Conservation (phyloP, 2,113 vertebrate species). For the Oryzias curvinotus region DNA sequence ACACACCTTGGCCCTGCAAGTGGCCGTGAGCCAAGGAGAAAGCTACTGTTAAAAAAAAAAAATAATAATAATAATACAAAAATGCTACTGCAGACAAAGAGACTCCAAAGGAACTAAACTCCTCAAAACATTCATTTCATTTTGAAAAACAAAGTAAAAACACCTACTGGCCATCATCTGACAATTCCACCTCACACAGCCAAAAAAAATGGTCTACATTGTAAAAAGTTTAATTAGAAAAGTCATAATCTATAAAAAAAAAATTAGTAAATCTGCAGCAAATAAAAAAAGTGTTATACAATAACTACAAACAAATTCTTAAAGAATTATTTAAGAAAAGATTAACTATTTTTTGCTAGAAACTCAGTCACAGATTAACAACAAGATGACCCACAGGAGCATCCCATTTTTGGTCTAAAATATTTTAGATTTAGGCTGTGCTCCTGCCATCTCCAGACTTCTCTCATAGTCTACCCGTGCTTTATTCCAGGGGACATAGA, state of each 20-base stretch:
- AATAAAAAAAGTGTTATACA: constrained; percentile 65
- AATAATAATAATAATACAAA: too few relatives aligned
- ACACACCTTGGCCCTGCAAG: constrained; percentile 30
- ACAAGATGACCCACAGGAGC: constrained; percentile 23
- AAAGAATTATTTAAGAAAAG: constrained; percentile 53
- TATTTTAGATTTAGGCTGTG: constrained; percentile 44
- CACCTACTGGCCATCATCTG: constrained; percentile 30
- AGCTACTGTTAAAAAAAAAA: constrained; percentile 4
- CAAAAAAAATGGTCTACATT: constrained; percentile 33
- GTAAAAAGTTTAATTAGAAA: constrained; percentile 50
- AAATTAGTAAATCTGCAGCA: constrained; percentile 41
- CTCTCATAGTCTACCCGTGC: neutral
- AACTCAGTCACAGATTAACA: constrained; percentile 34
- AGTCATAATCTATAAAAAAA: constrained; percentile 35
- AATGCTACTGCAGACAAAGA: neutral
- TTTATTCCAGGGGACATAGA: too few relatives aligned
- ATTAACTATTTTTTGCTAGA: constrained; percentile 21
- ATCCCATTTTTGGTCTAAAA: constrained; percentile 30
- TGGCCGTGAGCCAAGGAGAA: constrained; percentile 32
- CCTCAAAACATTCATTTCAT: constrained; percentile 53
- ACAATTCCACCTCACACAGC: constrained; percentile 49
- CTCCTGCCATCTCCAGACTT: constrained; percentile 58
- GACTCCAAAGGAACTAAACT: constrained; percentile 22
- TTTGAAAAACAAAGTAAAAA: constrained; percentile 18
- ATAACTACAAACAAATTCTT: constrained; percentile 72